These are phyloP conservation scores for Bembecia ichneumoniformis DNA, from an alignment of 2,888 invertebrate species.

Conservation along the genomic window DNA sequence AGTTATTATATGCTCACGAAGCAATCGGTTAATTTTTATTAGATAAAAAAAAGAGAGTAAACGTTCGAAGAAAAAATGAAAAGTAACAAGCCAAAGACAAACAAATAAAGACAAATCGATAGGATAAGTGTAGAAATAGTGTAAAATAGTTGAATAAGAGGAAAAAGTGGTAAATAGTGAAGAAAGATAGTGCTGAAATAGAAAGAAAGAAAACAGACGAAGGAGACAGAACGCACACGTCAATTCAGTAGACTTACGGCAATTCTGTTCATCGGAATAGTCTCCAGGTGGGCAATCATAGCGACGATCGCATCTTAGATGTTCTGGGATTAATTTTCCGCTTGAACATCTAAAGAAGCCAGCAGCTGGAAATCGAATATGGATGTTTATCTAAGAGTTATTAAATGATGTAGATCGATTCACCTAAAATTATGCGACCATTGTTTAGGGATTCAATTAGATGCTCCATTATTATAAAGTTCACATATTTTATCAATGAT, in stretches of 20 bases:
- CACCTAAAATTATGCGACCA: not conserved
- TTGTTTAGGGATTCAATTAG: not conserved
- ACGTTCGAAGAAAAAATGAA: not conserved
- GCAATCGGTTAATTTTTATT: not conserved
- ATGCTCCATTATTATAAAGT: not conserved
- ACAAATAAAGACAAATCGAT: not conserved
- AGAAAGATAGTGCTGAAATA: not conserved
- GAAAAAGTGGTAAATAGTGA: slow-evolving; percentile 7
- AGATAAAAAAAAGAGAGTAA: not conserved
- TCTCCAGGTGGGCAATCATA: slow-evolving; percentile 77
- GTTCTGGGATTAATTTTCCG: slow-evolving; percentile 72
- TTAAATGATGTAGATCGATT: not conserved
- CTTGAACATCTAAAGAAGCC: slow-evolving; percentile 77
- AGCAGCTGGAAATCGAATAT: slow-evolving; percentile 38
- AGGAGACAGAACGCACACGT: slow-evolving; percentile 7
- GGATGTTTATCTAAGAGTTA: no score
- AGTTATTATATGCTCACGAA: slow-evolving; percentile 16
- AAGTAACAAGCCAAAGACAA: not conserved
- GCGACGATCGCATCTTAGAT: slow-evolving; percentile 74
- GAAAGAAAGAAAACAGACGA: slow-evolving; percentile 9
- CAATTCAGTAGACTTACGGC: slow-evolving; percentile 75
- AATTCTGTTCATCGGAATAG: slow-evolving; percentile 82
- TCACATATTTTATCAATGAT: no score
- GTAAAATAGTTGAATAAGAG: slow-evolving; percentile 5
- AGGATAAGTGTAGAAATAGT: not conserved